phyloP scores from a whole-genome alignment of 2,797 vertebrate genomes.

The Gymnodraco acuticeps region DNA sequence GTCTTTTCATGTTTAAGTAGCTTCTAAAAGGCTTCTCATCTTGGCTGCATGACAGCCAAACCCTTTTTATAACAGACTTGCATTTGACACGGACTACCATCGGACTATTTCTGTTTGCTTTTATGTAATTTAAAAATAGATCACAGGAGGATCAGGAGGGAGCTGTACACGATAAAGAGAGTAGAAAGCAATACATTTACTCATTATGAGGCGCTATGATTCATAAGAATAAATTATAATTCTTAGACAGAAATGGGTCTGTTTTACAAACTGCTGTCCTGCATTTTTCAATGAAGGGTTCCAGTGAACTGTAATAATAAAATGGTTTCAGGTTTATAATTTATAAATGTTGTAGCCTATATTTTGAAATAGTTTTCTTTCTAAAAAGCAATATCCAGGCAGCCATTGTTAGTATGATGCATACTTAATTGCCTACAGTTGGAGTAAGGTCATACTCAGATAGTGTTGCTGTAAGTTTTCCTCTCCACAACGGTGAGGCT shows the following conservation, averaged over 20 bases:
- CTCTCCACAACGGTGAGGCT: neutral
- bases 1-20: conserved; percentile 2
- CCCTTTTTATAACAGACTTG: conserved; percentile 10
- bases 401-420: neutral
- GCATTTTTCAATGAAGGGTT: no score
- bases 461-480: neutral
- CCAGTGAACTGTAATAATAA: neutral
- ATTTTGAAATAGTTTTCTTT: neutral
- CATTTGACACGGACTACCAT: conserved; percentile 28
- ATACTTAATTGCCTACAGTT: neutral
- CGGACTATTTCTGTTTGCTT: conserved; percentile 43
- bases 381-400: neutral
- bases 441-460: neutral
- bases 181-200: neutral
- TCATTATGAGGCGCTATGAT: neutral
- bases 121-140: conserved; percentile 59
- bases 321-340: neutral
- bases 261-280: neutral
- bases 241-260: conserved; percentile 6
- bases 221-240: conserved; percentile 11
- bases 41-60: conserved; percentile 31
- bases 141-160: conserved; percentile 29
- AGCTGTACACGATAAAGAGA: neutral
- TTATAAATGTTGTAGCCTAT: neutral
- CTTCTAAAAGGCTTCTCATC: conserved; percentile 46